These are phyloP conservation scores for Rhyacophila brunnea DNA, from an alignment of 1,140 invertebrate genomes.

Conservation along the genomic window DNA sequence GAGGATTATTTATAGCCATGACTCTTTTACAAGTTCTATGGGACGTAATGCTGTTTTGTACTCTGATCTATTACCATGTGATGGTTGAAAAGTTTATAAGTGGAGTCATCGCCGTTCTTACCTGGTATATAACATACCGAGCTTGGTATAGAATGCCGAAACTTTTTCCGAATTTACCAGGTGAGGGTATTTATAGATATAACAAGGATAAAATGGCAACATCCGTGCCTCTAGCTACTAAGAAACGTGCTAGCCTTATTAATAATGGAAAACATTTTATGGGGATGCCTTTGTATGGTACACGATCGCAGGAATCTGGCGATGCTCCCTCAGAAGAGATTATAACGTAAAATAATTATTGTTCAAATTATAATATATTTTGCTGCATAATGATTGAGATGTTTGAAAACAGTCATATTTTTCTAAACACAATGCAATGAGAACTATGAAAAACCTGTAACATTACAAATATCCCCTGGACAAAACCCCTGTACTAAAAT, in stretches of 20 bases:
- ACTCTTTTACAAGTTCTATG: conserved; percentile 80
- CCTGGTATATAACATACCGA: conserved; percentile 91
- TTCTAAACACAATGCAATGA: too few species aligned
- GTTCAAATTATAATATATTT: too few species aligned
- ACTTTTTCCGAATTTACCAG: conserved; percentile 67
- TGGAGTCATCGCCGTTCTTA: conserved; percentile 78
- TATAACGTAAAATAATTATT: too few species aligned
- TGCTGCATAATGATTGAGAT: too few species aligned
- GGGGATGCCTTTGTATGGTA: conserved; percentile 71
- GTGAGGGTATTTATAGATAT: conserved; percentile 79
- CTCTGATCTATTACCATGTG: conserved; percentile 91
- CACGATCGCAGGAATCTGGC: conserved; percentile 13
- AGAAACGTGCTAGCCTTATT: conserved; percentile 40
- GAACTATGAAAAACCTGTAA: too few species aligned
- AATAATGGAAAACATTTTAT: conserved; percentile 64
- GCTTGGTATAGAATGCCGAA: conserved; percentile 70
- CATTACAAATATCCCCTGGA: too few species aligned
- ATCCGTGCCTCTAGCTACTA: conserved; percentile 36
- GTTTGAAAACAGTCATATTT: too few species aligned
- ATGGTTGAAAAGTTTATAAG: conserved; percentile 94
- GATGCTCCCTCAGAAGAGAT: not conserved
- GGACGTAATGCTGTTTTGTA: conserved; percentile 92
- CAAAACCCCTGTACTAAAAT: too few species aligned
- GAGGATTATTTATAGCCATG: conserved; percentile 75
- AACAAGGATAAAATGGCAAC: conserved; percentile 56